These are phyloP conservation scores for Xanthorhoe spadicearia DNA, from an alignment of 2,888 invertebrate genomes.

Conservation along the genomic window DNA sequence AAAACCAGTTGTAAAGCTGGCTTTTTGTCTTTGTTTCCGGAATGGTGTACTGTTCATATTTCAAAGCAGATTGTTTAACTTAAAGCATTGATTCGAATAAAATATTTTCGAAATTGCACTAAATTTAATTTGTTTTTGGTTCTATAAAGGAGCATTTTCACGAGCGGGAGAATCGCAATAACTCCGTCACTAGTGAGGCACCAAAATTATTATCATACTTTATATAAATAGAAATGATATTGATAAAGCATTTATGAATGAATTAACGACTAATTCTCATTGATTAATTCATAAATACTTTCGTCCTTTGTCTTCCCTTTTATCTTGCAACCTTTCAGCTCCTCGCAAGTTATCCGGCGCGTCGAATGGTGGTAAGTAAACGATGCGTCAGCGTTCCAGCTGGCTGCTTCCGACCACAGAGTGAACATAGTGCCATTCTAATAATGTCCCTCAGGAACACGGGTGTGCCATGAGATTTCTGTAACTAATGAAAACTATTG, in stretches of 20 bases:
- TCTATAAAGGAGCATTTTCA: too few species aligned
- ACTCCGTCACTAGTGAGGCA: too few species aligned
- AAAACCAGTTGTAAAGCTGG: constrained; percentile 34
- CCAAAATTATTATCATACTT: too few species aligned
- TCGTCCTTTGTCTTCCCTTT: neutral
- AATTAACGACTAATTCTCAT: too few species aligned
- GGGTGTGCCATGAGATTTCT: neutral
- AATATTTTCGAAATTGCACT: neutral
- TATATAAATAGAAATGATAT: too few species aligned
- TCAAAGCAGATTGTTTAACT: constrained; percentile 1
- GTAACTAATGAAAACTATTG: neutral
- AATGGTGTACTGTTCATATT: constrained; percentile 8
- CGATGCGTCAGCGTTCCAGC: constrained; percentile 34
- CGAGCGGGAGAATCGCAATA: too few species aligned
- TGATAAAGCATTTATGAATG: too few species aligned
- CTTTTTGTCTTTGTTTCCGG: constrained; percentile 23
- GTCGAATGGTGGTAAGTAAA: constrained; percentile 32
- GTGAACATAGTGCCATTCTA: neutral
- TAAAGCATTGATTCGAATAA: neutral
- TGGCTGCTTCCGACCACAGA: constrained; percentile 14
- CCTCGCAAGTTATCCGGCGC: neutral
- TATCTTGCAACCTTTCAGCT: constrained; percentile 11
- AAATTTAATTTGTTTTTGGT: neutral
- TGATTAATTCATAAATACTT: too few species aligned
- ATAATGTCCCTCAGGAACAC: neutral